phyloP scores from a whole-genome alignment of 2,888 invertebrate genomes.

The Thecocarcelia acutangulata region DNA sequence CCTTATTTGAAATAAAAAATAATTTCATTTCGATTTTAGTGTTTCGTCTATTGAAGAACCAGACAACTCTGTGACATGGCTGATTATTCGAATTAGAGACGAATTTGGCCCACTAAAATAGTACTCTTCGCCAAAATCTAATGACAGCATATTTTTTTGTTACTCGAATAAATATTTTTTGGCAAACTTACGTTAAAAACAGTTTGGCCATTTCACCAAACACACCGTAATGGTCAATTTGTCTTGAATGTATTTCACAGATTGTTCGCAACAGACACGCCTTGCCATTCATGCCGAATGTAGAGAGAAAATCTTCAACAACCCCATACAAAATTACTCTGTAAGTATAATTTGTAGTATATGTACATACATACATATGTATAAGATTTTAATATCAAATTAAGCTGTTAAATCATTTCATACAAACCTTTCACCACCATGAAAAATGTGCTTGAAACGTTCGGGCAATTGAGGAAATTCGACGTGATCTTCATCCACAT shows the following conservation, averaged over 20 bases:
- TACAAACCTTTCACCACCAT: constrained; percentile 87
- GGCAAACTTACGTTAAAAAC: constrained; percentile 88
- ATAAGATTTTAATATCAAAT: neutral
- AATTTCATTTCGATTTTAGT: too few species aligned
- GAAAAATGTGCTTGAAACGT: constrained; percentile 84
- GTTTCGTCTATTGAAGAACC: too few species aligned
- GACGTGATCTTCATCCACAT: constrained; percentile 67
- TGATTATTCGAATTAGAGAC: too few species aligned
- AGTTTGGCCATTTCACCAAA: constrained; percentile 91
- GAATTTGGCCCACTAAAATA: too few species aligned
- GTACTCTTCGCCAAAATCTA: too few species aligned
- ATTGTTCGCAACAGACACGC: constrained; percentile 91
- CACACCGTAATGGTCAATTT: constrained; percentile 89
- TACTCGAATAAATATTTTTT: too few species aligned
- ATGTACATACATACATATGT: too few species aligned
- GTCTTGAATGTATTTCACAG: constrained; percentile 92
- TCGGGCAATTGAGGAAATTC: constrained; percentile 80
- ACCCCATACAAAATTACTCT: constrained; percentile 89
- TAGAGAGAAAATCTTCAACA: constrained; percentile 89
- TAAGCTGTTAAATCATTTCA: constrained; percentile 9
- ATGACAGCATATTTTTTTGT: too few species aligned
- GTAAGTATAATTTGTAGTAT: neutral
- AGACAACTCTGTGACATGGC: too few species aligned
- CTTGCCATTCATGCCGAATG: constrained; percentile 91
- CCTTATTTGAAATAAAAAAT: too few species aligned